These are phyloP conservation scores for Apeira syringaria DNA, from an alignment of 2,888 invertebrate species.

Conservation along the genomic window DNA sequence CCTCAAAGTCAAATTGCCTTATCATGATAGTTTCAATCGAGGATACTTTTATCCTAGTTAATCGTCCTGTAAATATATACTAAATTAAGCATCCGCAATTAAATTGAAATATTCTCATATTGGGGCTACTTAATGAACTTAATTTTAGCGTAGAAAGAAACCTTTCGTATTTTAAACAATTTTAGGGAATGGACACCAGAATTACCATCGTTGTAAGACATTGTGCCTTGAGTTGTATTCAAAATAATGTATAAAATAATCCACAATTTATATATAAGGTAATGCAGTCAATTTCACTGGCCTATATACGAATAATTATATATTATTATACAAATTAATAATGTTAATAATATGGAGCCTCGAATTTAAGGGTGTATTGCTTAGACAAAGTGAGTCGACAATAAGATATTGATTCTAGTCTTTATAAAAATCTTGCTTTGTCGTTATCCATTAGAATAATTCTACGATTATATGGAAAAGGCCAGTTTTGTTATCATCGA, in stretches of 20 bases:
- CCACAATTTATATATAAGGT: conserved; percentile 64
- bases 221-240: conserved; percentile 80
- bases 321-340: conserved; percentile 61
- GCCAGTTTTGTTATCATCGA: conserved; percentile 20
- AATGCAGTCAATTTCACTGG: conserved; percentile 77
- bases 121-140: no score
- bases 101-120: no score
- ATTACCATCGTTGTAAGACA: no score
- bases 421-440: conserved; percentile 66
- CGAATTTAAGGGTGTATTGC: conserved; percentile 74
- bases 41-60: no score
- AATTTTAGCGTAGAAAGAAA: no score
- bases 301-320: conserved; percentile 61
- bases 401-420: conserved; percentile 78
- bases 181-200: no score
- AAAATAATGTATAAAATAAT: conserved; percentile 48
- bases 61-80: no score
- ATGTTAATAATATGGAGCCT: conserved; percentile 52
- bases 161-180: no score
- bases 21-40: no score
- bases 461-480: conserved; percentile 11
- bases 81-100: no score
- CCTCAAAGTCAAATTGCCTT: no score
- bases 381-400: conserved; percentile 75
- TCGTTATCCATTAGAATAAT: conserved; percentile 39